Base-by-base conservation (phyloP, 2,113 vertebrate genomes). In the Paramormyrops kingsleyae region DNA sequence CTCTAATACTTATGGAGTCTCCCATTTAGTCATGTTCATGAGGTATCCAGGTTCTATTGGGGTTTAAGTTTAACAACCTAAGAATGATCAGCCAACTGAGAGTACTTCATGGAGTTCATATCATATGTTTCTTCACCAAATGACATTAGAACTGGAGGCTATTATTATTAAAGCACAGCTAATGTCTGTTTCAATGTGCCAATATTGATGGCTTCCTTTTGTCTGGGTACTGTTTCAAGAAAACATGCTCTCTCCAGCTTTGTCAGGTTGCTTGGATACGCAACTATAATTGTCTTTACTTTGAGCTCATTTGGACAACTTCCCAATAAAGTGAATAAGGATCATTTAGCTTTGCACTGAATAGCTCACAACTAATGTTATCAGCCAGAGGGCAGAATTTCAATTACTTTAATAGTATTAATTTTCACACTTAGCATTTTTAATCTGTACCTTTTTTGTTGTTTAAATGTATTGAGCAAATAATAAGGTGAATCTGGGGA, bases 221-320 rank as follows among this genome's bases (percentile, higher is more conserved):
- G 92, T 17, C 13, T 56, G 46, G 91, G 31, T 50, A 15, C 4
- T 19, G 85, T 90, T 52, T 89, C 83, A 15, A 24, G 88, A 89
- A 90, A 90, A 91, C 91, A 84, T 92, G 84, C 90, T 92, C 91
- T 90, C 27, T 90, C 2, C n/a, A n/a, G 87, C 91, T 90, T 42
- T n/a, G 17, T 89, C 1, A 17, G 88, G 93, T 94, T 93, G 91
- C 93, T 89, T 91, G 89, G 93, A 91, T 91, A 94, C 92, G 46
- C 27, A 27, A 39, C 31, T 86, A 50, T 85, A 52, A 80, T 86
- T 7, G 53, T 12, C 53, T 83, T 80, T 8, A 88, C 90, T 84
- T 91, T 91, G 70, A 90, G 89, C 88, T 70, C 59, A 88, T 62
- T 90, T 90, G 90, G 87, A 87, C 80, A 52, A 52, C 88, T 87